Evolutionary conservation across 1,140 invertebrate species (phyloP).

Genomic region (Zelostemma sp.): DNA sequence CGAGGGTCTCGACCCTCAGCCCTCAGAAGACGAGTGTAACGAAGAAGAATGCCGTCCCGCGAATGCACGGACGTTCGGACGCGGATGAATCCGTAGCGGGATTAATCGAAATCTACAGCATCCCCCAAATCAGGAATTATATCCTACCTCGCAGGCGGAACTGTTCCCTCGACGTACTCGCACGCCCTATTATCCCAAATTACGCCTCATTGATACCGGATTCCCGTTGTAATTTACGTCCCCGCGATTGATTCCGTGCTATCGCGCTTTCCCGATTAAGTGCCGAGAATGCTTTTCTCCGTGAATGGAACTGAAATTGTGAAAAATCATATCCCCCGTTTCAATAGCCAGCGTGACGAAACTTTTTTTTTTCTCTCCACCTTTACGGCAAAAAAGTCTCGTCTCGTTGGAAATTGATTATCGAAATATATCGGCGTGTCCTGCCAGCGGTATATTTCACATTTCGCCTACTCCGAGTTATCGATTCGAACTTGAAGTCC

Average conservation of each 20-base stretch:
- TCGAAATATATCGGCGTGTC: no score
- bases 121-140: conserved; percentile 56
- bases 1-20: conserved; percentile 40
- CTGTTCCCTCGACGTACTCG: conserved; percentile 20
- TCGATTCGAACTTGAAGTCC: conserved; percentile 17
- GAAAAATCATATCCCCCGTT: neutral
- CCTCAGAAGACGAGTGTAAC: conserved; percentile 39
- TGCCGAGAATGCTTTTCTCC: conserved; percentile 1
- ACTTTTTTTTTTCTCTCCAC: no score
- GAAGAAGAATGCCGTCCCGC: conserved; percentile 54
- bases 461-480: no score
- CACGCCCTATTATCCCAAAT: conserved; percentile 55
- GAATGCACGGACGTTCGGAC: conserved; percentile 26
- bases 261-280: conserved; percentile 25
- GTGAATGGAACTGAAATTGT: neutral
- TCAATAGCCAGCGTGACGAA: no score
- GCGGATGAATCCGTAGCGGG: conserved; percentile 36
- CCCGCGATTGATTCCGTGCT: conserved; percentile 46
- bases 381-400: no score
- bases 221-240: conserved; percentile 53
- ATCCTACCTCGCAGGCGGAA: conserved; percentile 30
- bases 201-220: conserved; percentile 57
- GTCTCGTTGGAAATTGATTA: no score
- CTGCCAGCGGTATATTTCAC: no score
- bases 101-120: conserved; percentile 57